Conservation (phyloP, 2,797 vertebrate genomes). For the Mus spretus region DNA sequence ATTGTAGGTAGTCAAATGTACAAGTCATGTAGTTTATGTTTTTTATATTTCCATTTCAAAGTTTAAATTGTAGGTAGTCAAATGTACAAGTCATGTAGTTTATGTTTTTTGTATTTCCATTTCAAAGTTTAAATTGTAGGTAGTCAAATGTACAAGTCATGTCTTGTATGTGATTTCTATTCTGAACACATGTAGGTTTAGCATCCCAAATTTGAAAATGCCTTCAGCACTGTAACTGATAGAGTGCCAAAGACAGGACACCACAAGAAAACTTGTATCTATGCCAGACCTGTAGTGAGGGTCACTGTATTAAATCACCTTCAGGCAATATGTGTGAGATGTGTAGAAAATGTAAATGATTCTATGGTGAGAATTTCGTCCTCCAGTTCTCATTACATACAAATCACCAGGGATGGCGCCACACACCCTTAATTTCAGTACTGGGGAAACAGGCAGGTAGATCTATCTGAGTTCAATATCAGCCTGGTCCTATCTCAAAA, state of each 20-base stretch:
- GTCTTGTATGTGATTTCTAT: not conserved
- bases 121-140: not conserved
- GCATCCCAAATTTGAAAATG: not conserved
- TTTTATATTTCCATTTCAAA: not conserved
- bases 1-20: not conserved
- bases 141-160: not conserved
- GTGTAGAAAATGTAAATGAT: not conserved
- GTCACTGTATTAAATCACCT: not conserved
- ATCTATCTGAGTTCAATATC: not conserved
- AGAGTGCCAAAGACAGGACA: not conserved
- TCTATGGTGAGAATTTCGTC: not conserved
- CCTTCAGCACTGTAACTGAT: not conserved
- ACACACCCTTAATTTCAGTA: not conserved
- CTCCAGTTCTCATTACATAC: not conserved
- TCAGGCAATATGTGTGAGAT: not conserved
- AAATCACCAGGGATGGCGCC: not conserved
- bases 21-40: not conserved
- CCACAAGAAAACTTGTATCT: not conserved
- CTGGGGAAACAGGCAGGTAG: not conserved
- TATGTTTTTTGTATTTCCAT: not conserved
- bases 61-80: not conserved
- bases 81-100: not conserved
- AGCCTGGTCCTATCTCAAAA: not conserved
- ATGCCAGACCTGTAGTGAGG: not conserved
- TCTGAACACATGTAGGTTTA: not conserved